Evolutionary conservation across 2,888 invertebrate species (phyloP), one percentile per base, ranked within the genome.

Genomic region (Alsophila aescularia): DNA sequence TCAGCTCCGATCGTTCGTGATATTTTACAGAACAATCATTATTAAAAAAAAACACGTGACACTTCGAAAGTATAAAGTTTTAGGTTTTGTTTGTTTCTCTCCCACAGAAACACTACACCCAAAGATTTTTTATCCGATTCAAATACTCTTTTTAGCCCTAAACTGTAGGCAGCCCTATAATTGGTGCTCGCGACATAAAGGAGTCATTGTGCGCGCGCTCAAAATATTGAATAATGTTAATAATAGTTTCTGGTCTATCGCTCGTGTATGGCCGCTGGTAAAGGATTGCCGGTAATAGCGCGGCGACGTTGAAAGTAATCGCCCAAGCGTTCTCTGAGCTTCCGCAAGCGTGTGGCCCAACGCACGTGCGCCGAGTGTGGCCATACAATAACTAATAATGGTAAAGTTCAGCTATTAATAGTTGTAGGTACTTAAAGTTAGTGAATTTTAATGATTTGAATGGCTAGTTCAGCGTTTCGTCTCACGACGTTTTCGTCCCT

Each of bases 161-260:
- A 56, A 50, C 52, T 66, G 43, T n/a, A n/a, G n/a, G n/a, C 35
- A 52, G 52, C 44, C 47, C 37, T 73, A n/a, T n/a, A 75, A 77
- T 78, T 73, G 72, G 64, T 64, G 67, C 54, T 62, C 60, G 50
- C 58, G 49, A 69, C 62, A 74, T 71, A 77, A 72, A 71, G 63
- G 58, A 36, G 54, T 74, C 71, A 82, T 81, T 82, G 76, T 76
- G 58, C 59, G 61, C 72, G 70, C 75, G 77, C 73, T 74, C 83
- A 86, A 84, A 89, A 89, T 85, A 89, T 89, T 85, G 79, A 75
- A 79, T 76, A 84, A 81, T 84, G 84, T 89, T 83, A 81, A 79
- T 80, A 81, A 76, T 78, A 70, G 73, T 80, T 86, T 82, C 78
- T 82, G 85, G 77, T 79, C 84, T 85, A 70, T 75, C 85, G 81